Evolutionary conservation across 2,888 invertebrate genomes (phyloP), one percentile per base, ranked within the genome.

Genomic region (Diaperis boleti): DNA sequence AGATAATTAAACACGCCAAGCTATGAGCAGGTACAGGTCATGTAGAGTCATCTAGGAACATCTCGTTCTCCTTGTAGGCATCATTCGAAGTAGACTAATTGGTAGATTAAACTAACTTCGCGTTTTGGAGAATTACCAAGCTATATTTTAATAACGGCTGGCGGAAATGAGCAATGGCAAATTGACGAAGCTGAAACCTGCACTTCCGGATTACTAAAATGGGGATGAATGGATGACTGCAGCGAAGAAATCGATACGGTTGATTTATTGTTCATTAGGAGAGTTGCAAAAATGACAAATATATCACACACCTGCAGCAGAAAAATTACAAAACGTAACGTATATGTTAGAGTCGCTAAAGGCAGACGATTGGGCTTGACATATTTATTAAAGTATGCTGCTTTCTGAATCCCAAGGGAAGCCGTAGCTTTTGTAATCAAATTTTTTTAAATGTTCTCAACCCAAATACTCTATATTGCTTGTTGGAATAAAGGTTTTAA

Each of bases 21-120:
- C 59, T 44, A 44, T 26, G 61, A 39, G 47, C 35, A 11, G 11
- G 39, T 42, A 41, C 52, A 42, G 60, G 52, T 54, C 60, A 61
- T 61, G 52, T 37, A 54, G 54, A 61, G 44, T 61, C 60, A 61
- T 61, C 45, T 54, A 15, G 35, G n/a, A 59, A 49, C 47, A 39
- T 60, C 52, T 39, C 42, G 35, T 42, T 41, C 44, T 59, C 37
- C 45, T 26, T 37, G 20, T 39, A 59, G 39, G 59, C 54, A 60
- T 54, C 45, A 60, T 54, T 60, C 42, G 22, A 44, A 44, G 33
- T 60, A 44, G 17, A 35, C 17, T 17, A 44, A 42, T 54, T 33
- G 39, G n/a, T n/a, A 35, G 55, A 61, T 61, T 61, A 61, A 55
- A 61, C 31, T 41, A 44, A 39, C 39, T 61, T 61, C 29, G 45